Percentiles rank a stretch among this genome's conserved stretches.
Evolutionary conservation across 2,888 invertebrate species (phyloP).

Genomic region (Salticus scenicus): DNA sequence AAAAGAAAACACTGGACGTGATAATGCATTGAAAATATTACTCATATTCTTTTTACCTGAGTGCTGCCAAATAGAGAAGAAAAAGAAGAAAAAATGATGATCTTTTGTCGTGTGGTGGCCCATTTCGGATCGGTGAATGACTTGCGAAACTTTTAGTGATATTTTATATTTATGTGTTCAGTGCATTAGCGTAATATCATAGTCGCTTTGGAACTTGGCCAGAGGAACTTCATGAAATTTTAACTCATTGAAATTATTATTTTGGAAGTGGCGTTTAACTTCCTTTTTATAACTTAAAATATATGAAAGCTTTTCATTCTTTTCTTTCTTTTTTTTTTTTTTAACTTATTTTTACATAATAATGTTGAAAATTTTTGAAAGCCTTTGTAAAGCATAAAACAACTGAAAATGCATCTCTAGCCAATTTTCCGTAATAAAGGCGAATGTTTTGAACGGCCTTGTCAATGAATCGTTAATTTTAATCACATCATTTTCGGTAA

Average conservation of each 20-base stretch:
- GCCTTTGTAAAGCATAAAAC: no score
- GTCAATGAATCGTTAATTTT: no score
- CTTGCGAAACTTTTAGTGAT: not conserved
- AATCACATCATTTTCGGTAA: no score
- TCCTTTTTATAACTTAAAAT: no score
- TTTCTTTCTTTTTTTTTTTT: no score
- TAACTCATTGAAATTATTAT: not conserved
- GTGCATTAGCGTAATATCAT: no score
- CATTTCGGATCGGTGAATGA: not conserved
- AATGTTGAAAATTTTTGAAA: no score
- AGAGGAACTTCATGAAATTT: not conserved
- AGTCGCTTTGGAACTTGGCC: not conserved
- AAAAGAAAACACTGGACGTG: slow-evolving; percentile 39
- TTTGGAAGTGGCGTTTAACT: not conserved
- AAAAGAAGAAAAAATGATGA: slow-evolving; percentile 9
- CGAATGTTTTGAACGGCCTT: no score
- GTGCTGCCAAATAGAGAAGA: slow-evolving; percentile 33
- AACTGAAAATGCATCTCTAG: no score
- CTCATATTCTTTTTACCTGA: slow-evolving; percentile 36
- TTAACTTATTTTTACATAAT: no score
- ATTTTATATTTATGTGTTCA: not conserved
- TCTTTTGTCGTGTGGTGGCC: slow-evolving; percentile 24
- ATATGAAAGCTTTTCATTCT: no score
- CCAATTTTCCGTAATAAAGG: no score
- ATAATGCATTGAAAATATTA: slow-evolving; percentile 60